These are phyloP conservation scores for Pluvianellus socialis DNA, from an alignment of 2,113 vertebrate genomes.

Conservation along the genomic window DNA sequence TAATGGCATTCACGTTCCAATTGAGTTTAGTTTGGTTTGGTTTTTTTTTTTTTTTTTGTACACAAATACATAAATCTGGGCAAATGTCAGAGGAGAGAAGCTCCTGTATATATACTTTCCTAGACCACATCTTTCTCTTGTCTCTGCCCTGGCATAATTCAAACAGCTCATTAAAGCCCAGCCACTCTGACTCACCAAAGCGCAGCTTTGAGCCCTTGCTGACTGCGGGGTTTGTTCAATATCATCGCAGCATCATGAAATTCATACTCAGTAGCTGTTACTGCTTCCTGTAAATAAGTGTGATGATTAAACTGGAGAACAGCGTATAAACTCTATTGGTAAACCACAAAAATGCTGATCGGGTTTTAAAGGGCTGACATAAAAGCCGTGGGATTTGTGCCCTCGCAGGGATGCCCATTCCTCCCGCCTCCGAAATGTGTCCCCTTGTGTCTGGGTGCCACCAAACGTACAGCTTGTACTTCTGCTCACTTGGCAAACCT, in stretches of 20 bases:
- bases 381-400: background rate
- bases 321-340: background rate
- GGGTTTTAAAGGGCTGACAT: background rate
- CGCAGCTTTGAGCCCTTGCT: background rate
- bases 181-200: background rate
- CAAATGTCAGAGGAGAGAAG: background rate
- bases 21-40: background rate
- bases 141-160: background rate
- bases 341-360: constrained; percentile 2
- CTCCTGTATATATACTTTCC: background rate
- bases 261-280: background rate
- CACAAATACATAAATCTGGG: background rate
- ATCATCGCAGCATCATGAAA: background rate
- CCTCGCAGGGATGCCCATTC: accelerated
- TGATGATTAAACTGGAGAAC: background rate
- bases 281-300: background rate
- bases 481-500: background rate
- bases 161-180: background rate
- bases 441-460: background rate
- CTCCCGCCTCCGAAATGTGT: accelerated
- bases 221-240: background rate
- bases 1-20: accelerated
- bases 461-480: accelerated
- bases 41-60: background rate
- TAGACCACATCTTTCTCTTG: background rate